Conservation (phyloP, 2,797 vertebrate species). For the Anguilla megastoma region DNA sequence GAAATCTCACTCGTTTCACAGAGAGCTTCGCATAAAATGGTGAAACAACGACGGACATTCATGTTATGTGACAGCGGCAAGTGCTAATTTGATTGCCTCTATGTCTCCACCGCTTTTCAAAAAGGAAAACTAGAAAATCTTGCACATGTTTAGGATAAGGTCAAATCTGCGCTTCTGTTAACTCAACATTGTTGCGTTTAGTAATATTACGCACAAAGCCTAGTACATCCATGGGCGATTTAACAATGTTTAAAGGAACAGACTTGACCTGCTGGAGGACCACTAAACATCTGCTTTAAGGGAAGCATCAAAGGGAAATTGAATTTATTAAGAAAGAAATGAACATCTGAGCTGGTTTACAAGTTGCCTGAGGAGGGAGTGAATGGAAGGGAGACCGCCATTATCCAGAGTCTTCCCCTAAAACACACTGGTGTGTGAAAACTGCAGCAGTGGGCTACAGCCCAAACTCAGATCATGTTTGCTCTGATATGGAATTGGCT, state of each 20-base stretch:
- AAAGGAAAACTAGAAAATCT: not conserved
- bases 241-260: slow-evolving; percentile 40
- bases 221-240: not conserved
- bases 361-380: slow-evolving; percentile 19
- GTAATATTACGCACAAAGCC: slow-evolving; percentile 34
- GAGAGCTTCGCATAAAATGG: not conserved
- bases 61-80: not conserved
- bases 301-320: slow-evolving; percentile 34
- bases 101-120: not conserved
- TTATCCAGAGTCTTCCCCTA: slow-evolving; percentile 36
- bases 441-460: slow-evolving; percentile 15
- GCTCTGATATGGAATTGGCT: slow-evolving; percentile 37
- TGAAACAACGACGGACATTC: not conserved
- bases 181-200: slow-evolving; percentile 30
- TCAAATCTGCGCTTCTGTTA: slow-evolving; percentile 16
- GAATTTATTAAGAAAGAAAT: slow-evolving; percentile 35
- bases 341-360: slow-evolving; percentile 39
- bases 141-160: not conserved
- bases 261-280: not conserved
- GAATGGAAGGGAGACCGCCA: slow-evolving; percentile 34
- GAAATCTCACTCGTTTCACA: not conserved
- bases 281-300: slow-evolving; percentile 28
- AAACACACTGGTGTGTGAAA: slow-evolving; percentile 32
- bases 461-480: slow-evolving; percentile 33
- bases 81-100: not conserved